Conservation (phyloP, 2,888 invertebrate species). For the Limnephilus auricula region DNA sequence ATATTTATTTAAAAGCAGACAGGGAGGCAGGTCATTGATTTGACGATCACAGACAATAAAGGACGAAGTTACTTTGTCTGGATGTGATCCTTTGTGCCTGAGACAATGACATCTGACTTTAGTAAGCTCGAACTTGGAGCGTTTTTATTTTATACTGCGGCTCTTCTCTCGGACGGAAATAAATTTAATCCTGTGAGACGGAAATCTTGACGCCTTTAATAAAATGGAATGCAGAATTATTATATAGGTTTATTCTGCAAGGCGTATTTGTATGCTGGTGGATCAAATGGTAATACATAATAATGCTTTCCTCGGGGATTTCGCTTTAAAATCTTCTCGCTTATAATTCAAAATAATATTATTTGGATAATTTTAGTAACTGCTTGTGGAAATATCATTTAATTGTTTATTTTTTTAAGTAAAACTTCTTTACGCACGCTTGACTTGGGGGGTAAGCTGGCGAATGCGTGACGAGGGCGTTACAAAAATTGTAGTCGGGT, state of each 20-base stretch:
- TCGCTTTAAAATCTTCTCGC: background rate
- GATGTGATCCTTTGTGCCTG: background rate
- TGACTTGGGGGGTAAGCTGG: too few species aligned
- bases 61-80: background rate
- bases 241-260: background rate
- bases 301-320: background rate
- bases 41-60: background rate
- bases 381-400: too few species aligned
- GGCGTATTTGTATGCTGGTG: background rate
- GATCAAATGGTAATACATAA: background rate
- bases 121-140: background rate
- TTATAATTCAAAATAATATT: too few species aligned
- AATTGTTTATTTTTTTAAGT: too few species aligned
- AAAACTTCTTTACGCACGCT: too few species aligned
- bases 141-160: background rate
- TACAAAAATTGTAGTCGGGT: too few species aligned
- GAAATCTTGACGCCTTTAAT: background rate
- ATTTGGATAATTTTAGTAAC: too few species aligned
- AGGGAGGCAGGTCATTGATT: background rate
- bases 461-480: too few species aligned
- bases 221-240: background rate
- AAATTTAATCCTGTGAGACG: background rate
- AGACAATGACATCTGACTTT: slow-evolving; percentile 14
- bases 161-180: background rate
- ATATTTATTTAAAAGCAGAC: background rate